Evolutionary conservation across 2,888 invertebrate species (phyloP), one percentile per base, ranked within the genome.

Genomic region (Lamproptera curius): DNA sequence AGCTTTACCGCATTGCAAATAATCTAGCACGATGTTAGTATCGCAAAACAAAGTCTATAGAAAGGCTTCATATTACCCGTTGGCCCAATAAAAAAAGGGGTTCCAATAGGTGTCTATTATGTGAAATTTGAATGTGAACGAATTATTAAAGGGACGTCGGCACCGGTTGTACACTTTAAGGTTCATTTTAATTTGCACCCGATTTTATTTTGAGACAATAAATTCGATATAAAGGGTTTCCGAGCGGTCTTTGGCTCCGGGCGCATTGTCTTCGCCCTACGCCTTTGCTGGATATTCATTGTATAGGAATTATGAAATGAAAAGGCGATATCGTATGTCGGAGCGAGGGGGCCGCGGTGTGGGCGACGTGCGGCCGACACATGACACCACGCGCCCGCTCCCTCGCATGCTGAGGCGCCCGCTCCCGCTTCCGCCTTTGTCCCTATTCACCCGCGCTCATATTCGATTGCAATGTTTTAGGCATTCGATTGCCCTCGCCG

Each of bases 171-270:
- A 59, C 52, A 62, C 62, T 67, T 73, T 70, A 73, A 74, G 74
- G 76, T 74, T 70, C 75, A 81, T 84, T 85, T 79, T 81, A 86
- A 86, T 87, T 87, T 84, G 86, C 86, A 86, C 87, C 87, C 86
- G 86, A 85, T 83, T 81, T 85, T 77, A 80, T 83, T 77, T 78
- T 82, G 84, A 86, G 84, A 86, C 85, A 86, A 87, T 86, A 78
- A 83, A 76, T 78, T 72, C 67, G 65, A 76, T 75, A 80, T 83
- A 87, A 86, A 86, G 83, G 84, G 82, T 82, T 85, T 84, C 79
- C 77, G 76, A 83, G 77, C 79, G 68, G 71, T 73, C 75, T 62
- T 68, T 77, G 84, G 85, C 87, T 85, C 86, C 86, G 87, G 87
- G 86, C 76, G 83, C 68, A 87, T 87, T 87, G 86, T 87, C 81